Evolutionary conservation across 1,140 invertebrate species (phyloP), one percentile per base, ranked within the genome.

Genomic region (Whitmania pigra): DNA sequence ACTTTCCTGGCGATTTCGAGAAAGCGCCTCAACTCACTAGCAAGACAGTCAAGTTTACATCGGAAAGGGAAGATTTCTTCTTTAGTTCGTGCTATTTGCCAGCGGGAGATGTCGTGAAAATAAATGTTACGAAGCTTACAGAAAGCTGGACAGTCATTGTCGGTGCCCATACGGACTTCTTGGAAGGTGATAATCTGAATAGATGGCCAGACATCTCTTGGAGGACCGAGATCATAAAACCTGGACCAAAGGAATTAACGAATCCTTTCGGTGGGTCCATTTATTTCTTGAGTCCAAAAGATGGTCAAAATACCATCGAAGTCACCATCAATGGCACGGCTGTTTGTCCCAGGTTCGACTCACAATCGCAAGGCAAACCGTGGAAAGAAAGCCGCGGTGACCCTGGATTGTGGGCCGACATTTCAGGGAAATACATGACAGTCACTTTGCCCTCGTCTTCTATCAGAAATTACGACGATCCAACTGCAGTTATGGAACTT

Each of bases 361-460:
- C 69, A 11, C 27, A 25, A 27, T 72, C 68, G 9, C 66, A 49
- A 7, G 53, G 67, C 20, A 18, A 53, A 54, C 27, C 53, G 53
- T 75, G 75, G 75, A 22, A 20, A 27, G 31, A 31, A 20, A 68
- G 67, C 55, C 27, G 71, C 36, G 18, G 69, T 5, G 40, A 72
- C 7, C 76, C 75, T 2, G 77, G 76, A 17, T 53, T 77, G 49
- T 77, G 77, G 77, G 75, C 74, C 53, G 77, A 77, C 60, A 71
- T 77, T 15, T 53, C 72, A 40, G 77, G 77, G 11, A 67, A 75
- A 31, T 67, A 73, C 20, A 72, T 77, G 60, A 72, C 73, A 25
- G 69, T 77, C 49, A 77, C 75, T 9, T 29, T 76, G 29, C 77
- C 77, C 25, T 72, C 76, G 17, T 63, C 22, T 7, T 69, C 72